Evolutionary conservation across 2,888 invertebrate genomes (phyloP), one percentile per base, ranked within the genome.

Genomic region (Cephus sareptanus): DNA sequence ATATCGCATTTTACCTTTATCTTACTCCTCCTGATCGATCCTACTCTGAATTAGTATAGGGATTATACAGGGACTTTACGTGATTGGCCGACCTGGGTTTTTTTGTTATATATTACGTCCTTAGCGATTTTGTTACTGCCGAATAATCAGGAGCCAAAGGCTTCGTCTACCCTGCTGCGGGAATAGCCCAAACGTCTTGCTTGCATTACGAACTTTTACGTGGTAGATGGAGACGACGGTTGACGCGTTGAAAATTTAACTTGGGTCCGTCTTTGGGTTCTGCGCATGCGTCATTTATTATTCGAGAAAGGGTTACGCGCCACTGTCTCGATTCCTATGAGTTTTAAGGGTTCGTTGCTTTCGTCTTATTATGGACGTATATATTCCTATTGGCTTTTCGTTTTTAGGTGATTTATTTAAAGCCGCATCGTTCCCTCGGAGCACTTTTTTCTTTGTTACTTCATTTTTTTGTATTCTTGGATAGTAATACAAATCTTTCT

Each of bases 161-260:
- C 56, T 9, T 56, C 56, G 56, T 56, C 56, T 23, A 2, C 23
- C 23, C 0, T 23, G 56, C 23, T 23, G 2, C 9, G 56, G 56
- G 9, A 56, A 56, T 56, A 56, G 56, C 23, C 6, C 6, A 9
- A 56, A 23, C 9, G 56, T 56, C 56, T 56, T 23, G 23, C 23
- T 23, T 23, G 56, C 23, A 9, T 56, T 56, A 9, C 2, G 9
- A 56, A 56, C 23, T 56, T 56, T 23, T 23, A 56, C 56, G 56
- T 23, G 23, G 9, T 23, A 56, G 56, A 56, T 6, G 56, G 56
- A 23, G 56, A 23, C 56, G 56, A 56, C 81, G 74, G 86, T 84
- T 84, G 85, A 86, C 83, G 78, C 76, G 79, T 71, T 87, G 88
- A 88, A 88, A 87, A 83, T 88, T 88, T 87, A 85, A 87, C 79